These are phyloP conservation scores for Metopia argyrocephala DNA, from an alignment of 2,888 invertebrate species.

Conservation along the genomic window DNA sequence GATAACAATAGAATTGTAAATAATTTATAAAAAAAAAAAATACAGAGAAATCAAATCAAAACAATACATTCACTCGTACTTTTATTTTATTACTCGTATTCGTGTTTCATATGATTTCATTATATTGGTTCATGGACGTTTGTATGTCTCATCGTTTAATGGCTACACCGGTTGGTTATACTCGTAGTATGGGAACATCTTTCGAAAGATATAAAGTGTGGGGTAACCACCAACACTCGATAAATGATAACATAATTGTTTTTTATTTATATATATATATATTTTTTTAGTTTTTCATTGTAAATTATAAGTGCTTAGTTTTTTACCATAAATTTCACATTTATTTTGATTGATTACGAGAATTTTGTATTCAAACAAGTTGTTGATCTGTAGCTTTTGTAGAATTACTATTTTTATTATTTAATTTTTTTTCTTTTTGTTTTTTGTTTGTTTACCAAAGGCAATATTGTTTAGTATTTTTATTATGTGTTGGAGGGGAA, in stretches of 20 bases:
- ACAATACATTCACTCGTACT: constrained; percentile 10
- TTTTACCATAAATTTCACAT: not conserved
- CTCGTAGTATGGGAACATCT: not conserved
- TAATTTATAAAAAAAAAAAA: constrained; percentile 43
- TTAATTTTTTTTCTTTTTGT: too few relatives aligned
- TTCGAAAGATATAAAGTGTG: not conserved
- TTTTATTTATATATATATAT: not conserved
- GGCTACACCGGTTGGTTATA: not conserved
- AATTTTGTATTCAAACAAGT: not conserved
- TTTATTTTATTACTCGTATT: constrained; percentile 2
- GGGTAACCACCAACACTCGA: not conserved
- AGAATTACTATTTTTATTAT: too few relatives aligned
- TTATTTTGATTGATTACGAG: constrained; percentile 25
- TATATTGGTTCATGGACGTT: constrained; percentile 54
- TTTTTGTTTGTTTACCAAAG: constrained; percentile 26
- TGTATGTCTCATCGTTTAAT: not conserved
- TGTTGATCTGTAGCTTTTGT: constrained; percentile 11
- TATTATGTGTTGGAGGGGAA: constrained; percentile 13
- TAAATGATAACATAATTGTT: not conserved
- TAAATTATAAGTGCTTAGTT: too few relatives aligned
- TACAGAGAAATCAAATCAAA: constrained; percentile 47
- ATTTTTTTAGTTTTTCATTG: not conserved
- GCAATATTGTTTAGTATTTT: constrained; percentile 4
- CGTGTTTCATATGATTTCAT: not conserved
- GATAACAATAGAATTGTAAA: not conserved